Conservation (phyloP, 2,113 vertebrate species). For the Pitta sordida region DNA sequence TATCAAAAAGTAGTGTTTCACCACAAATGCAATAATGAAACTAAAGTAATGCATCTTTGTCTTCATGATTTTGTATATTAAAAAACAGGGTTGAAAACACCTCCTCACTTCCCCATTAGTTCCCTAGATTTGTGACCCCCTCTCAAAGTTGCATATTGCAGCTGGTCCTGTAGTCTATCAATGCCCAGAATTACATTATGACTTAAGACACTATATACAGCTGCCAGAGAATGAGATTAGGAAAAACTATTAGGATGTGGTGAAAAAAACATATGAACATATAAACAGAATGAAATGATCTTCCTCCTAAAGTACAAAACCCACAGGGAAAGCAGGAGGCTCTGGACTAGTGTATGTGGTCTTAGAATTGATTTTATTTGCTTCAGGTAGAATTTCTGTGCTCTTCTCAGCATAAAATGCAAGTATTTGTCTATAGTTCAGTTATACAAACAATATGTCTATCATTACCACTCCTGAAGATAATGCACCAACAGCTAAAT, state of each 20-base stretch:
- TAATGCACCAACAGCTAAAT: not conserved
- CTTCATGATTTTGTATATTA: not conserved
- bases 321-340: not conserved
- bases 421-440: not conserved
- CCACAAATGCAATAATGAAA: not conserved
- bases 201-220: not conserved
- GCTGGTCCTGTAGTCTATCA: not conserved
- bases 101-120: not conserved
- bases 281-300: not conserved
- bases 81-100: not conserved
- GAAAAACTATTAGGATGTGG: not conserved
- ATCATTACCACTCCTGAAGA: not conserved
- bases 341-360: not conserved
- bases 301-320: not conserved
- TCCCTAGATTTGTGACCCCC: not conserved
- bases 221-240: not conserved
- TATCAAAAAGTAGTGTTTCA: not conserved
- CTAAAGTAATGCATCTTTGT: not conserved
- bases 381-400: not conserved
- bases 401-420: not conserved
- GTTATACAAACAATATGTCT: not conserved
- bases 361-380: not conserved
- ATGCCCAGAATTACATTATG: rapidly evolving
- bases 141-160: not conserved
- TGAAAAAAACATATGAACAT: not conserved